Evolutionary conservation across 2,797 vertebrate genomes (phyloP), one percentile per base, ranked within the genome.

Genomic region (Artibeus lituratus): DNA sequence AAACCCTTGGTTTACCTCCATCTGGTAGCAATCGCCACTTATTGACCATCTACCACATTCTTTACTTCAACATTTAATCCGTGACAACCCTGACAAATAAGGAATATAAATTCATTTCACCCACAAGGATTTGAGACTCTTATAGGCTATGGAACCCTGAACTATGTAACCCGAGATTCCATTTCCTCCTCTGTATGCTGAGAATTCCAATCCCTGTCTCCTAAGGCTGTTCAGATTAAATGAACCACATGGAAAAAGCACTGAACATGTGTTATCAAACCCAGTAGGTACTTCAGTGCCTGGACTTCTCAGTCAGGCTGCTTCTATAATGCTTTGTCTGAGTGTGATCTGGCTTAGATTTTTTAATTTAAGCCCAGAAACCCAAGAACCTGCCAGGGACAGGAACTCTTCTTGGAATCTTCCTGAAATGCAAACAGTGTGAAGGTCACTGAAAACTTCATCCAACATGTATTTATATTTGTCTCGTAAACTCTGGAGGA

Each of bases 391-490:
- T 96, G 72, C 76, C 93, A 96, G 91, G n/a, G 82, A 93, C 49
- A 96, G 83, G 59, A 88, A 84, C 86, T 85, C 92, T 76, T 53
- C 81, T 95, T 94, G 76, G 85, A 95, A 90, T 91, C 92, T 92
- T 96, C 86, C 84, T 96, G 80, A 96, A 97, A 96, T 93, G 96
- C 96, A 95, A 97, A 97, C 97, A 96, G 95, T 96, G 87, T 94
- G 95, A 97, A 97, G 96, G 93, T 97, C 96, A 76, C 69, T 44
- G 95, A 42, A 65, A 87, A 49, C 84, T 94, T 72, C 59, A 87
- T 39, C 83, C 81, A 62, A 62, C 9, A 5, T 84, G 7, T 97
- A 87, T 97, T 97, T 97, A 93, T 89, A 95, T 93, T 94, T 94
- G 83, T 91, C 96, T 95, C 15, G 0, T 97, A 96, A 96, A 97